Evolutionary conservation across 1,140 invertebrate genomes (phyloP).

Genomic region (Physella acuta): DNA sequence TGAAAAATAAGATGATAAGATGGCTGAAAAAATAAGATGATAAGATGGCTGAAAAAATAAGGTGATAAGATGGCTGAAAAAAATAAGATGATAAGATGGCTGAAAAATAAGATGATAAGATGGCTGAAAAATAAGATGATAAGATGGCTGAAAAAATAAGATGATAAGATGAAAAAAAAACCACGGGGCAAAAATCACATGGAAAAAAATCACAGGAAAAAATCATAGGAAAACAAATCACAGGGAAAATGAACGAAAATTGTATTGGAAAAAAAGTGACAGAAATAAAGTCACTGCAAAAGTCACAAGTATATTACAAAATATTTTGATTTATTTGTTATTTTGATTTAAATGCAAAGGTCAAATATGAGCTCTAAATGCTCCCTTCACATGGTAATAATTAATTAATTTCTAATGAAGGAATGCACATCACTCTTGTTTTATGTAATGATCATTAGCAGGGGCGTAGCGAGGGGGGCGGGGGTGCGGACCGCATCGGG

Average conservation of each 20-base stretch:
- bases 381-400: too few relatives aligned
- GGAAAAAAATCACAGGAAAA: not conserved
- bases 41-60: not conserved
- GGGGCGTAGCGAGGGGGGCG: too few relatives aligned
- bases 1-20: not conserved
- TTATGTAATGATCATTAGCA: too few relatives aligned
- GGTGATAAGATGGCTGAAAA: too few relatives aligned
- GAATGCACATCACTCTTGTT: too few relatives aligned
- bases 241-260: not conserved
- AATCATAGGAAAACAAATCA: not conserved
- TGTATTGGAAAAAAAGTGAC: not conserved
- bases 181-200: not conserved
- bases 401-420: too few relatives aligned
- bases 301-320: too few relatives aligned
- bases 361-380: too few relatives aligned
- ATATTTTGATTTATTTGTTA: too few relatives aligned
- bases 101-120: not conserved
- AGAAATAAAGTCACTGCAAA: not conserved
- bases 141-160: not conserved
- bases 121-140: not conserved
- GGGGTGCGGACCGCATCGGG: too few relatives aligned
- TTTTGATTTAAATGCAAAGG: too few relatives aligned
- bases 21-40: not conserved
- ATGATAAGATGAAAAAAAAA: not conserved
- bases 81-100: not conserved